Conservation (phyloP, 2,888 invertebrate species). For the Rhagonycha lutea region DNA sequence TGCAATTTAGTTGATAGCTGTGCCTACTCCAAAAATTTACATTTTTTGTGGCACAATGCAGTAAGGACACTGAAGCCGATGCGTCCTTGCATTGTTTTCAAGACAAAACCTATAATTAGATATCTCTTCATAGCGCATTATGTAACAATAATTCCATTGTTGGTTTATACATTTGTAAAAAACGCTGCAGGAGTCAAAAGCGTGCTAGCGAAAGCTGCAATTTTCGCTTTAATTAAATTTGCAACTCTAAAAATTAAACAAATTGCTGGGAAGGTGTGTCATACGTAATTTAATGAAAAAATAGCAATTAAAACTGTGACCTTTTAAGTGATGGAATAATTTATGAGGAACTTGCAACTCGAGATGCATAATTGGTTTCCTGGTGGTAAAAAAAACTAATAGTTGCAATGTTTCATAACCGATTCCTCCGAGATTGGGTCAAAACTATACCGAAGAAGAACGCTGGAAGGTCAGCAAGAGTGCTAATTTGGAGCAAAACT, state of each 20-base stretch:
- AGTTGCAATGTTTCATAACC: no score
- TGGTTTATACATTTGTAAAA: background rate
- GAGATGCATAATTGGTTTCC: background rate
- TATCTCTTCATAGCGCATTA: background rate
- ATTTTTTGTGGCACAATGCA: background rate
- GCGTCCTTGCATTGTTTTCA: constrained; percentile 21
- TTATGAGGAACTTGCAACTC: background rate
- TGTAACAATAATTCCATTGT: background rate
- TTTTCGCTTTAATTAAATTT: background rate
- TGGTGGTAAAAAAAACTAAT: background rate
- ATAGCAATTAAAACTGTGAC: background rate
- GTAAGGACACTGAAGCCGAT: constrained; percentile 9
- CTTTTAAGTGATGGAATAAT: background rate
- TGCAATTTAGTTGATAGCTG: background rate
- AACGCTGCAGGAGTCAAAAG: background rate
- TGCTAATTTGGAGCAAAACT: background rate
- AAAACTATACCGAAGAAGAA: background rate
- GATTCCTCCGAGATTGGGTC: background rate
- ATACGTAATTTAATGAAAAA: background rate
- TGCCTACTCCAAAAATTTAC: background rate
- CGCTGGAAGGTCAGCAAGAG: background rate
- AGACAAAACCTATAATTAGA: constrained; percentile 6
- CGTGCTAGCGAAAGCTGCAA: background rate
- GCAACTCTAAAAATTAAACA: background rate
- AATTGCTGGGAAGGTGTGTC: background rate